Base-by-base conservation (phyloP, 1,140 invertebrate genomes). In the Streblospio benedicti region DNA sequence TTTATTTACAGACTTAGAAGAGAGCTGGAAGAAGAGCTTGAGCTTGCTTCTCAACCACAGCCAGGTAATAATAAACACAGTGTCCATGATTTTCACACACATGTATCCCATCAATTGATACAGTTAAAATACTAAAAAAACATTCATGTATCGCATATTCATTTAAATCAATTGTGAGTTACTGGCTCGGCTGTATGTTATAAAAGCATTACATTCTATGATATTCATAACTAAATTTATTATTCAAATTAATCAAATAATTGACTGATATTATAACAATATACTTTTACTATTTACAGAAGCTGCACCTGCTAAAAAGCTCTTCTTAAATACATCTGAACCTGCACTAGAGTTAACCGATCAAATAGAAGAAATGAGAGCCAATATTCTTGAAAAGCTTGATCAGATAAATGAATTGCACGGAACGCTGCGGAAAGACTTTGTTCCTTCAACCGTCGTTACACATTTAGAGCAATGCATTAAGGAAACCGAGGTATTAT, bases 381-480 rank as follows among this genome's bases (percentile, higher is more conserved):
- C 73, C 25, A 49, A 68, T 9, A 76, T 76, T 16, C 63, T 74
- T 14, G 72, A 72, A 60, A 71, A 71, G 57, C 50, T 74, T 18
- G 74, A 75, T 66, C 67, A 68, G 20, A 60, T 74, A 27, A 68
- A 68, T 49, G 64, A 64, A 16, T 59, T 73, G 41, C 59, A 66
- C 12, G 50, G 62, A 2, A 64, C 68, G 53, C 63, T 74, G 1
- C 51, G 70, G 30, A 66, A 67, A 23, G 68, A 74, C 28, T 71
- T 65, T 69, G 73, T 76, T 2, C 73, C 75, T 5, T 35, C 70
- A n/a, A 72, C 69, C 54, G 73, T 75, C 9, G 73, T 71, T 54
- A 70, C 66, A 28, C 72, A 75, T 60, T 59, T 76, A 44, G 72
- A 76, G 65, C 72, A 75, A 47, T 76, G 75, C 65, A 72, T 76